Evolutionary conservation across 1,140 invertebrate genomes (phyloP), one percentile per base, ranked within the genome.

Genomic region (Trichoplusia ni): DNA sequence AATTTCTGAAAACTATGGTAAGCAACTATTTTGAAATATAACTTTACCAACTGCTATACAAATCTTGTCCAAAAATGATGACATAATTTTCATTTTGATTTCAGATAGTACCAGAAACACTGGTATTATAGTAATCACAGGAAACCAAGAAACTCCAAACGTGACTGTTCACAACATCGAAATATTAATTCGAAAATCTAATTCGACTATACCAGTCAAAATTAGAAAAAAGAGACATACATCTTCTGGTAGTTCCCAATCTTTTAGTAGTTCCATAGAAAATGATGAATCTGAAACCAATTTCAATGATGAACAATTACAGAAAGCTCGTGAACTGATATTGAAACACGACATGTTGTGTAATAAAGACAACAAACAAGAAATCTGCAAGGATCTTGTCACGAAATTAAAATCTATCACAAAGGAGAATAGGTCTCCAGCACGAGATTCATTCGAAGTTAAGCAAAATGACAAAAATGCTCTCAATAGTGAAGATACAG

Each of bases 341-440:
- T 59, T 68, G 2, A 75, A 84, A 16, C 76, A 86, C 19, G 70
- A 86, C 18, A 37, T 71, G 19, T 14, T 76, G 37, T 90, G 85
- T 44, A 79, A 80, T 25, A 61, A 80, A 29, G 63, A 75, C 16
- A 71, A 70, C 27, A 67, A 80, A 42, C 67, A 67, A 58, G 62
- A 79, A 11, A 61, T 76, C 13, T 90, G 85, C 44, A 82, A 79
- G 71, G 68, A 82, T 23, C 59, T 87, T 14, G 64, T 87, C 16
- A 61, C 37, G n/a, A 79, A 79, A 64, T 44, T 90, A 31, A 79
- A 80, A 67, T 13, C 23, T 8, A 54, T 81, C 18, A 67, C 8
- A 53, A 51, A 35, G 13, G 29, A 51, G 35, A 11, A 51, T 49
- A 13, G 8, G 11, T n/a, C 46, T n/a, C n/a, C n/a, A n/a, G n/a